Conservation (phyloP, 2,888 invertebrate species). For the Pseudoips prasinana region DNA sequence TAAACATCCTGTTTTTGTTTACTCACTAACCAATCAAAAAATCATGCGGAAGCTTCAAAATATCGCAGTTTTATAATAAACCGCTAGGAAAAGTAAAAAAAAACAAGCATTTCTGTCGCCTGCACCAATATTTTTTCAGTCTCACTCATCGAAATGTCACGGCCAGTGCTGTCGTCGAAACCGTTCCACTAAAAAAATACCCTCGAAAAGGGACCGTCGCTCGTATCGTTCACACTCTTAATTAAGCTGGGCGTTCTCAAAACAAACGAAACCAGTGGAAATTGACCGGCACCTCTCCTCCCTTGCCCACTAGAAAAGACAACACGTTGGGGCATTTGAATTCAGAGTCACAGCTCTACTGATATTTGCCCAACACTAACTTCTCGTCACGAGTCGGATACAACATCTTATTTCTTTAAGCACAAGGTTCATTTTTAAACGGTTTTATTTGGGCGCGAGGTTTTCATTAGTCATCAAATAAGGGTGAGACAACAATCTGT, state of each 20-base stretch:
- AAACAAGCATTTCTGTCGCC: constrained; percentile 26
- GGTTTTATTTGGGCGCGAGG: constrained; percentile 23
- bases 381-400: constrained; percentile 14
- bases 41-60: constrained; percentile 12
- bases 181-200: constrained; percentile 50
- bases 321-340: constrained; percentile 30
- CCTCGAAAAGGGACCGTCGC: constrained; percentile 57
- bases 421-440: constrained; percentile 24
- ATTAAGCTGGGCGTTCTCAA: constrained; percentile 62
- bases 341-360: constrained; percentile 45
- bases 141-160: constrained; percentile 47
- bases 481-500: constrained; percentile 61
- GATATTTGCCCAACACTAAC: constrained; percentile 36
- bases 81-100: constrained; percentile 12
- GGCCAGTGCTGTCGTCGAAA: constrained; percentile 42
- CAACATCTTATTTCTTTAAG: constrained; percentile 26
- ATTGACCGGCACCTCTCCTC: constrained; percentile 36
- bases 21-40: too few species aligned
- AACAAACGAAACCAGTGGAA: constrained; percentile 58
- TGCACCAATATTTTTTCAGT: constrained; percentile 34
- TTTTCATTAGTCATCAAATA: constrained; percentile 65
- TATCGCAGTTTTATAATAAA: constrained; percentile 18
- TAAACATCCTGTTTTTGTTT: constrained; percentile 10
- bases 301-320: constrained; percentile 18
- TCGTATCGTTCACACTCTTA: constrained; percentile 75